phyloP scores from a whole-genome alignment of 2,797 vertebrate species.

The Merluccius polli region DNA sequence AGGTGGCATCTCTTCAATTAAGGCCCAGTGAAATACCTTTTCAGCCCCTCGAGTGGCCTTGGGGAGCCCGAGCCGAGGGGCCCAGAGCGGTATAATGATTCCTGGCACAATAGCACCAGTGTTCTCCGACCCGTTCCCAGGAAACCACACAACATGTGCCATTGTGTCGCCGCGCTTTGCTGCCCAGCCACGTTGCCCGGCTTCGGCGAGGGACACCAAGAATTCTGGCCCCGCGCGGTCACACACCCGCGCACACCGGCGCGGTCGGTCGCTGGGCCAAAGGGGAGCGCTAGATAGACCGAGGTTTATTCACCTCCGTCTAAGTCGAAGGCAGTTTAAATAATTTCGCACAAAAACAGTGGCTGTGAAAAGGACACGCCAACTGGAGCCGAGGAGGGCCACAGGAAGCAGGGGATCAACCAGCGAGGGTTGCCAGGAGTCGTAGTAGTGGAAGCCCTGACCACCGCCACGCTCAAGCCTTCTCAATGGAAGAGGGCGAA shows the following conservation, averaged over 20 bases:
- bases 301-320: slow-evolving; percentile 49
- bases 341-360: slow-evolving; percentile 42
- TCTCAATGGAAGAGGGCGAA: slow-evolving; percentile 57
- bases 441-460: slow-evolving; percentile 50
- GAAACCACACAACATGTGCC: slow-evolving; percentile 79
- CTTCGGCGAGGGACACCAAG: slow-evolving; percentile 67
- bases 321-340: slow-evolving; percentile 37
- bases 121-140: slow-evolving; percentile 78
- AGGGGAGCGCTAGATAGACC: slow-evolving; percentile 29
- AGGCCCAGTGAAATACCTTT: slow-evolving; percentile 78
- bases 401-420: slow-evolving; percentile 24
- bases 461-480: slow-evolving; percentile 53
- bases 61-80: slow-evolving; percentile 64
- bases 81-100: slow-evolving; percentile 74
- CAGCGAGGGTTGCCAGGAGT: slow-evolving; percentile 58
- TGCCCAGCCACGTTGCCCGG: slow-evolving; percentile 76
- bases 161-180: slow-evolving; percentile 79
- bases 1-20: slow-evolving; percentile 76
- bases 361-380: slow-evolving; percentile 42
- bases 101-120: slow-evolving; percentile 78
- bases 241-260: slow-evolving; percentile 38
- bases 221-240: slow-evolving; percentile 54
- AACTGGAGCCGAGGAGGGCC: slow-evolving; percentile 31
- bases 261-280: slow-evolving; percentile 31
- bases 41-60: slow-evolving; percentile 74